Evolutionary conservation across 2,888 invertebrate species (phyloP).

Genomic region (Drosophila phalerata): DNA sequence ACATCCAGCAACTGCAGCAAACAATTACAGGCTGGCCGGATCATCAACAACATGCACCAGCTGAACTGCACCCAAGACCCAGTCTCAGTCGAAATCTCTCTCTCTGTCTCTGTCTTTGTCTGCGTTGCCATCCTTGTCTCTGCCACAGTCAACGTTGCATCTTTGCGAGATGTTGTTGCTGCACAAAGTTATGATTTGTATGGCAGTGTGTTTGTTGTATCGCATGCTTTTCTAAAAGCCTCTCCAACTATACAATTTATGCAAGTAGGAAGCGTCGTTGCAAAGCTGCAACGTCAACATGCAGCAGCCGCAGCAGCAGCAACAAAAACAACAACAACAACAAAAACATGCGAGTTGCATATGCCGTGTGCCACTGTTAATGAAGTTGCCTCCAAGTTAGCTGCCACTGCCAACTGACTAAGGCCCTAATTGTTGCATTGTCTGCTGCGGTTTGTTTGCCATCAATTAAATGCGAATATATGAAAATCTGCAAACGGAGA

Average conservation of each 20-base stretch:
- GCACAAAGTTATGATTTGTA: slow-evolving; percentile 58
- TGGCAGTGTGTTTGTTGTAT: slow-evolving; percentile 64
- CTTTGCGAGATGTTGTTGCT: neutral
- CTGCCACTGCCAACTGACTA: slow-evolving; percentile 27
- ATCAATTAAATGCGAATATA: slow-evolving; percentile 64
- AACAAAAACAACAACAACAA: slow-evolving; percentile 22
- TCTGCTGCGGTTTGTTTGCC: slow-evolving; percentile 65
- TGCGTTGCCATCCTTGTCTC: slow-evolving; percentile 7
- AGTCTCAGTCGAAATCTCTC: neutral
- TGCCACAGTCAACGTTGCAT: slow-evolving; percentile 30
- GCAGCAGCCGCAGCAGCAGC: slow-evolving; percentile 19
- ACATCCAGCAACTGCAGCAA: slow-evolving; percentile 50
- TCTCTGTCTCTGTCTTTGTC: neutral
- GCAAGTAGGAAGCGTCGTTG: slow-evolving; percentile 69
- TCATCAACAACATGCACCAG: slow-evolving; percentile 19
- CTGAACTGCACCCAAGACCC: slow-evolving; percentile 45
- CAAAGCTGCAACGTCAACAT: slow-evolving; percentile 3
- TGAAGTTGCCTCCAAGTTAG: slow-evolving; percentile 51
- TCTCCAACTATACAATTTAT: slow-evolving; percentile 60
- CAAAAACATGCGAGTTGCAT: slow-evolving; percentile 25
- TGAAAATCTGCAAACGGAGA: slow-evolving; percentile 23
- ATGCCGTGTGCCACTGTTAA: slow-evolving; percentile 38
- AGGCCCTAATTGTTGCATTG: slow-evolving; percentile 68
- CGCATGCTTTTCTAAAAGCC: slow-evolving; percentile 46
- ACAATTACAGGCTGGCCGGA: slow-evolving; percentile 64